These are phyloP conservation scores for Ennomos quercinarius DNA, from an alignment of 2,888 invertebrate species.

Conservation along the genomic window DNA sequence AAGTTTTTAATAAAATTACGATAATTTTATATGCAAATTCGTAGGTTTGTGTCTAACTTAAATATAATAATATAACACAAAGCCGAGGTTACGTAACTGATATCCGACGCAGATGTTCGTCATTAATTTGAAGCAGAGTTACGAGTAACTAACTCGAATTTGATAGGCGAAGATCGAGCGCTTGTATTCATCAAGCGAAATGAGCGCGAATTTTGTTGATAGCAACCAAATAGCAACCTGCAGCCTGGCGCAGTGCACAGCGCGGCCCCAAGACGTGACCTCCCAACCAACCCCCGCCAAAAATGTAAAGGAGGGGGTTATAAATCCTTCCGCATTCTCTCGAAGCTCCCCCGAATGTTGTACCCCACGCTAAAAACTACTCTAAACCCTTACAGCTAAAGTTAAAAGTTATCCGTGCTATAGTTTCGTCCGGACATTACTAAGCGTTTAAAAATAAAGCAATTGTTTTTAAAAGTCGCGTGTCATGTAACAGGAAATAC, in stretches of 20 bases:
- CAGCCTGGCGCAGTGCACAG: slow-evolving; percentile 29
- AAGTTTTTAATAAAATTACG: too few species aligned
- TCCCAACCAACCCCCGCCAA: slow-evolving; percentile 25
- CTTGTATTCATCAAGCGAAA: slow-evolving; percentile 13
- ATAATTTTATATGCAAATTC: too few species aligned
- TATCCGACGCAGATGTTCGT: slow-evolving; percentile 9
- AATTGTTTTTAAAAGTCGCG: slow-evolving; percentile 25
- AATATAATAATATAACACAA: slow-evolving; percentile 1
- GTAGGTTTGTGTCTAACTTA: not conserved
- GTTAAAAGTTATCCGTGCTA: not conserved
- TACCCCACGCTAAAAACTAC: slow-evolving; percentile 4
- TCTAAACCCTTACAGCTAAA: slow-evolving; percentile 1
- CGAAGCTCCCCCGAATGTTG: not conserved
- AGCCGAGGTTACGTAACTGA: slow-evolving; percentile 3
- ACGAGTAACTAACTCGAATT: slow-evolving; percentile 7
- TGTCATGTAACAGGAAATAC: slow-evolving; percentile 28
- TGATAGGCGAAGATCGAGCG: slow-evolving; percentile 15
- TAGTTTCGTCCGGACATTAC: slow-evolving; percentile 7
- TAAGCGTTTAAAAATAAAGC: slow-evolving; percentile 18
- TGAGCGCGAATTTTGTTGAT: slow-evolving; percentile 17
- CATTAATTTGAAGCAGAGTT: slow-evolving; percentile 8
- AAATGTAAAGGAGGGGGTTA: slow-evolving; percentile 24
- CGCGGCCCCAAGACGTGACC: slow-evolving; percentile 28
- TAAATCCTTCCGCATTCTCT: slow-evolving; percentile 32
- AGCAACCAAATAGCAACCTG: slow-evolving; percentile 7